Evolutionary conservation across 2,797 vertebrate genomes (phyloP), one percentile per base, ranked within the genome.

Genomic region (Gymnocypris eckloni): DNA sequence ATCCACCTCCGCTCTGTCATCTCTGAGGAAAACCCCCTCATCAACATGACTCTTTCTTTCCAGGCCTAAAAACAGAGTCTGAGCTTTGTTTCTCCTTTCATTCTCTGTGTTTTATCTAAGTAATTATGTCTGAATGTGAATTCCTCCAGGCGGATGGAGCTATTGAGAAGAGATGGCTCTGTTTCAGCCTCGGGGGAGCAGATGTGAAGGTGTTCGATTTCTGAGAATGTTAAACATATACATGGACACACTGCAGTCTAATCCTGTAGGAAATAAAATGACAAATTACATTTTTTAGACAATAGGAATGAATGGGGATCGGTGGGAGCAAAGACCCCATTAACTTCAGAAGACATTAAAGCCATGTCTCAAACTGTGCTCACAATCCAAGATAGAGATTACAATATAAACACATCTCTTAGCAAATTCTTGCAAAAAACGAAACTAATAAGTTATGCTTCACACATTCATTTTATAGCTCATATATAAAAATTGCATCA

Each of bases 21-120:
- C 90, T 94, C 84, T 90, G 90, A 93, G 95, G 93, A 95, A 95
- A 95, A 91, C 92, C 94, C 94, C 95, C 92, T 94, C 92, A 94
- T 95, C 95, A 94, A 91, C 88, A 89, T 89, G 81, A 92, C 92
- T 93, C 89, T 90, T 83, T 90, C 89, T 84, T 48, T 82, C 83
- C 64, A 45, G 67, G 90, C 89, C 84, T 92, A 33, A 94, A 93
- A 93, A 93, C 94, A 93, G 86, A 86, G 77, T 22, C 20, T 83
- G 75, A 5, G 89, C 94, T 95, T 95, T 95, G 94, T 95, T 95
- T 93, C 90, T 83, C 4, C 69, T 90, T 90, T 91, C 89, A 89
- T 92, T 94, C 91, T 89, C 88, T 90, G 45, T 93, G 90, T 93
- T 94, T 92, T 88, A 93, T 93, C 92, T 92, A 85, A 79, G 90